Evolutionary conservation across 2,888 invertebrate genomes (phyloP).

Genomic region (Adelognathus sp.): DNA sequence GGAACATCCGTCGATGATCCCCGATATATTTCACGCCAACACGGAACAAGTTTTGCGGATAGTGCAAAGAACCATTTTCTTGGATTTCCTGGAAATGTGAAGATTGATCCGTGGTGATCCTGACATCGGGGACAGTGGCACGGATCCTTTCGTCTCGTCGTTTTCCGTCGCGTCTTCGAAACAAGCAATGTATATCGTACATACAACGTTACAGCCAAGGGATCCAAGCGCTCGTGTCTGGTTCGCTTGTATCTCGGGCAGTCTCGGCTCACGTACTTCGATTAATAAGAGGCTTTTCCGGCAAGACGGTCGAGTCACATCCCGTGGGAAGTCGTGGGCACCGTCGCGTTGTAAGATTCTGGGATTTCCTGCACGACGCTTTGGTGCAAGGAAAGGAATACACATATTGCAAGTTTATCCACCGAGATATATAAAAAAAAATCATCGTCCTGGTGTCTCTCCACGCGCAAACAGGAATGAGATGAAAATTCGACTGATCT

Average conservation of each 20-base stretch:
- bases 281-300: conserved; percentile 44
- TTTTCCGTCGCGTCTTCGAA: background rate
- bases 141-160: conserved; percentile 22
- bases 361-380: conserved; percentile 19
- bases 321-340: conserved; percentile 32
- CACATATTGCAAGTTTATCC: background rate
- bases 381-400: background rate
- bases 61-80: conserved; percentile 6
- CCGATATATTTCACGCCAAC: background rate
- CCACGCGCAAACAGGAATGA: background rate
- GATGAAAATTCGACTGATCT: too few species aligned
- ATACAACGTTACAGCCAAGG: background rate
- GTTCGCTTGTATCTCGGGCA: conserved; percentile 37
- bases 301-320: conserved; percentile 32
- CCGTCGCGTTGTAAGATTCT: conserved; percentile 4
- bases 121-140: conserved; percentile 35
- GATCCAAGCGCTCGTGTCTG: conserved; percentile 29
- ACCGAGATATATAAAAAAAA: too few species aligned
- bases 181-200: background rate
- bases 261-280: conserved; percentile 50
- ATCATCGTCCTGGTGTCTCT: too few species aligned
- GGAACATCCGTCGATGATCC: background rate
- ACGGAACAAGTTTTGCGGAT: background rate
- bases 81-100: conserved; percentile 34
- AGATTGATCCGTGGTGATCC: conserved; percentile 56